Conservation (phyloP, 2,113 vertebrate genomes). For the Misgurnus mizolepis region DNA sequence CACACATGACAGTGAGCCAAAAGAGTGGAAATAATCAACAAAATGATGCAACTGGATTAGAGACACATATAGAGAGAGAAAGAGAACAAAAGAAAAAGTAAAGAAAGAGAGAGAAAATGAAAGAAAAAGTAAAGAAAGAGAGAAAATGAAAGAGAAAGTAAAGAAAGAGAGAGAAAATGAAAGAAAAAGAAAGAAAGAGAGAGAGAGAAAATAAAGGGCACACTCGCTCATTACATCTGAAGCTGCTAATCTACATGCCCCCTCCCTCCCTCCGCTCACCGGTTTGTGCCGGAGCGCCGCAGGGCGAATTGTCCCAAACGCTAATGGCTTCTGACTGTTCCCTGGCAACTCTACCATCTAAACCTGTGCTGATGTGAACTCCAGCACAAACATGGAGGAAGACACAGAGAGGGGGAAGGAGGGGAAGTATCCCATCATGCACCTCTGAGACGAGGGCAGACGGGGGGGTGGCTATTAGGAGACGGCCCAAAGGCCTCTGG, state of each 20-base stretch:
- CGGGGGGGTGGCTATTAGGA: constrained; percentile 97
- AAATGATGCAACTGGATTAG: constrained; percentile 55
- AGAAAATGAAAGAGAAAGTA: constrained; percentile 57
- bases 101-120: constrained; percentile 41
- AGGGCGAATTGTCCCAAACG: constrained; percentile 99
- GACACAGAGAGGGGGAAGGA: constrained; percentile 34
- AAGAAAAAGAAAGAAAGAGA: constrained; percentile 55
- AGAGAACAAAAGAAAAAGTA: constrained; percentile 20
- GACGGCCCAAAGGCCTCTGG: constrained; percentile 94
- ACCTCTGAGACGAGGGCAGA: constrained; percentile 86
- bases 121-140: constrained; percentile 51
- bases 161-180: constrained; percentile 48
- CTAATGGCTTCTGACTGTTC: constrained; percentile 99
- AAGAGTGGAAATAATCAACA: constrained; percentile 67
- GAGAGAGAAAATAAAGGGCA: constrained; percentile 54
- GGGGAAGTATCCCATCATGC: constrained; percentile 91
- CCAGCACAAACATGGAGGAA: constrained; percentile 75
- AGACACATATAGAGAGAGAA: constrained; percentile 46
- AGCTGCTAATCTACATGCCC: constrained; percentile 81
- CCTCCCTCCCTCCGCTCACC: constrained; percentile 77
- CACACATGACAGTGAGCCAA: constrained; percentile 49
- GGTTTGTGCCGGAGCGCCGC: constrained; percentile 92
- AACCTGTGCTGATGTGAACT: constrained; percentile 97
- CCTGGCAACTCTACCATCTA: constrained; percentile 99
- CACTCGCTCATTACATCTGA: constrained; percentile 84